Evolutionary conservation across 1,140 invertebrate species (phyloP).

Genomic region (Mactra quadrangularis): DNA sequence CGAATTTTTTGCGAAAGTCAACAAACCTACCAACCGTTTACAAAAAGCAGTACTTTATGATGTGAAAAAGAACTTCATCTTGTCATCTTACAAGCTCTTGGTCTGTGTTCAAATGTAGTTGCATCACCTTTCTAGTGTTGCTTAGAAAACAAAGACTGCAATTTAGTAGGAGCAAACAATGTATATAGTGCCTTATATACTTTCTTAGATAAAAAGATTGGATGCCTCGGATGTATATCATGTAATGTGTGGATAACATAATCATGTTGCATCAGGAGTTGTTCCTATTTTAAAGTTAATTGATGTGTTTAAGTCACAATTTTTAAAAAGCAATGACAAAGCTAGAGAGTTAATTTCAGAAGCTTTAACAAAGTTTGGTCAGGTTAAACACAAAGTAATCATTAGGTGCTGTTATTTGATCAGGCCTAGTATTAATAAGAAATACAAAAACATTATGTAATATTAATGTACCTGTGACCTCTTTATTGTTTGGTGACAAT

Average conservation of each 20-base stretch:
- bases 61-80: neutral
- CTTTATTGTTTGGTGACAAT: too few species aligned
- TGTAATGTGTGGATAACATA: neutral
- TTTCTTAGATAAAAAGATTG: neutral
- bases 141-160: slow-evolving; percentile 10
- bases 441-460: neutral
- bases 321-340: too few species aligned
- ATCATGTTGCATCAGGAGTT: neutral
- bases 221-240: neutral
- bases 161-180: neutral
- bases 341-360: too few species aligned
- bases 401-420: too few species aligned
- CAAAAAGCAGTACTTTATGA: slow-evolving; percentile 9
- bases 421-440: too few species aligned
- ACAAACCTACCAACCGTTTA: neutral
- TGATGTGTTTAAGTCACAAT: too few species aligned
- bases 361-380: neutral
- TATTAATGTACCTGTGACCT: slow-evolving; percentile 14
- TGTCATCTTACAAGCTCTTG: neutral
- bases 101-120: slow-evolving; percentile 14
- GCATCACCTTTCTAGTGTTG: slow-evolving; percentile 14
- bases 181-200: neutral
- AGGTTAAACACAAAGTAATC: neutral
- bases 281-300: neutral
- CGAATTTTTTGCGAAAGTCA: slow-evolving; percentile 6